Evolutionary conservation across 1,140 invertebrate genomes (phyloP).

Genomic region (Trichogramma pretiosum): DNA sequence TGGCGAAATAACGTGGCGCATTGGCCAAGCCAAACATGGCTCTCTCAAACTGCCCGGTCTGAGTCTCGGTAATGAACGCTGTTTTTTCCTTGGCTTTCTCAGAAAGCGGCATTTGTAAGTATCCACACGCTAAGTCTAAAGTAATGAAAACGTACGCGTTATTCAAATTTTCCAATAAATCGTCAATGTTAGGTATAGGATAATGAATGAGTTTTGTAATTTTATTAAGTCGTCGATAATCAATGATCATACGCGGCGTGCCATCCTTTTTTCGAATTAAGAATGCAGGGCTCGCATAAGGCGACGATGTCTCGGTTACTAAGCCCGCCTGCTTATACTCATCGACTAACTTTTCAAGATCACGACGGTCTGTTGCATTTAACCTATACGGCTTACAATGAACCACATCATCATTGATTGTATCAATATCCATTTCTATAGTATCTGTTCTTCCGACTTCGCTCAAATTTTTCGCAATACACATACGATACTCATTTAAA

Average conservation of each 20-base stretch:
- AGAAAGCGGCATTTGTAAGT: slow-evolving; percentile 15
- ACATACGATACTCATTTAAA: background rate
- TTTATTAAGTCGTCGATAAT: background rate
- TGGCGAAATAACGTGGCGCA: slow-evolving; percentile 18
- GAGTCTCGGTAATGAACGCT: slow-evolving; percentile 16
- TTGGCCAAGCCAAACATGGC: slow-evolving; percentile 18
- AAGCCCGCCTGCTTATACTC: slow-evolving; percentile 5
- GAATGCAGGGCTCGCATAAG: slow-evolving; percentile 10
- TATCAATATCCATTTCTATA: slow-evolving; percentile 18
- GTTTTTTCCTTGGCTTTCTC: slow-evolving; percentile 14
- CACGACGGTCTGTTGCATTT: slow-evolving; percentile 7
- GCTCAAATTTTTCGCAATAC: background rate
- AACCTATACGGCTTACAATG: slow-evolving; percentile 10
- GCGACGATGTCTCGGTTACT: slow-evolving; percentile 7
- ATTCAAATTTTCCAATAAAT: background rate
- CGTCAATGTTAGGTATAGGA: background rate
- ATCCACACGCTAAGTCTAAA: slow-evolving; percentile 17
- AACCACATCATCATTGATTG: too few relatives aligned
- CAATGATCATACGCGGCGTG: background rate
- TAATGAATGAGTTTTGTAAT: background rate
- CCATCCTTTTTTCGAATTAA: slow-evolving; percentile 9
- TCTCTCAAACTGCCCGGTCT: slow-evolving; percentile 12
- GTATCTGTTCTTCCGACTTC: slow-evolving; percentile 6
- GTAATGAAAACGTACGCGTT: slow-evolving; percentile 2
- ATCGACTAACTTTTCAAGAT: slow-evolving; percentile 2